Evolutionary conservation across 2,888 invertebrate genomes (phyloP).

Genomic region (Tetragonula carbonaria): DNA sequence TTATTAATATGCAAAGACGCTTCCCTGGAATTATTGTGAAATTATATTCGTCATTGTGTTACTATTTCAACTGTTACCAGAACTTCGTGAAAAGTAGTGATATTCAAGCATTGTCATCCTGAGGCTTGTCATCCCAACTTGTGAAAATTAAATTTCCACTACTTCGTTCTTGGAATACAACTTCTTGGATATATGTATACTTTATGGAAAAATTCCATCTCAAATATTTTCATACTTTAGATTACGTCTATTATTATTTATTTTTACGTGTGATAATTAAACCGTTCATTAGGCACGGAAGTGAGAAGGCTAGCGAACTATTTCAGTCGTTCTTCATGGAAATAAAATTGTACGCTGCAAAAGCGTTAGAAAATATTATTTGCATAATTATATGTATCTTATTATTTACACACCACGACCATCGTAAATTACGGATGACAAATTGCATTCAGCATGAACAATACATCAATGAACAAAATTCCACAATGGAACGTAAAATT

Average conservation of each 20-base stretch:
- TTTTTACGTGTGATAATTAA: slow-evolving; percentile 22
- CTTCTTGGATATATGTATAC: neutral
- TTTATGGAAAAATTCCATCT: slow-evolving; percentile 13
- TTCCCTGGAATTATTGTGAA: slow-evolving; percentile 46
- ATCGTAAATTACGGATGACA: slow-evolving; percentile 2
- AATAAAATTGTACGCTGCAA: slow-evolving; percentile 22
- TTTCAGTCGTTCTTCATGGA: slow-evolving; percentile 33
- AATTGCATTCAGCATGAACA: slow-evolving; percentile 20
- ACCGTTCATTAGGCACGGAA: slow-evolving; percentile 46
- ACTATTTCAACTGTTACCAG: slow-evolving; percentile 20
- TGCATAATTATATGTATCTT: neutral
- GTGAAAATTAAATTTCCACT: slow-evolving; percentile 14
- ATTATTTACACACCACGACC: slow-evolving; percentile 8
- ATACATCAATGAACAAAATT: neutral
- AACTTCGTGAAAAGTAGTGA: slow-evolving; percentile 14
- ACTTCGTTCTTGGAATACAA: neutral
- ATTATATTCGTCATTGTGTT: slow-evolving; percentile 27
- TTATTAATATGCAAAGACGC: slow-evolving; percentile 35
- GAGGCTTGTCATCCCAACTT: slow-evolving; percentile 5
- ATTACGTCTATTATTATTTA: slow-evolving; percentile 44
- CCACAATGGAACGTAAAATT: neutral
- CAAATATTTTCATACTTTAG: slow-evolving; percentile 39
- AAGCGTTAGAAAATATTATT: slow-evolving; percentile 12
- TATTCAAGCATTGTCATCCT: slow-evolving; percentile 15
- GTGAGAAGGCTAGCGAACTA: slow-evolving; percentile 51